These are phyloP conservation scores for Pipistrellus pipistrellus DNA, from an alignment of 2,797 vertebrate genomes.

Conservation along the genomic window DNA sequence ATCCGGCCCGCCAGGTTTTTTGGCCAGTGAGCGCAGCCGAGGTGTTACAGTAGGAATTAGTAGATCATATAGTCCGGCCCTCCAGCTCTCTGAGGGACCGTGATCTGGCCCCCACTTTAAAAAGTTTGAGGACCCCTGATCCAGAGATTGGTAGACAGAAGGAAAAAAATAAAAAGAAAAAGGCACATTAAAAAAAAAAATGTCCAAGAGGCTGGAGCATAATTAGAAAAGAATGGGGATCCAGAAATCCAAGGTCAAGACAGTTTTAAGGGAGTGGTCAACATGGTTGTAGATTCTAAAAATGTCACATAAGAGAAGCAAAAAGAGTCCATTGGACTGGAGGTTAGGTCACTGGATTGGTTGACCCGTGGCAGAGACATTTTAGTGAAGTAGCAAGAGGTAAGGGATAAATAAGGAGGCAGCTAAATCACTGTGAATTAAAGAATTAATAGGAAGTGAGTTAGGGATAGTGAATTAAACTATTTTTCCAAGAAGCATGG, in stretches of 20 bases:
- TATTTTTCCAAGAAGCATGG: constrained; percentile 27
- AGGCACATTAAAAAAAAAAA: background rate
- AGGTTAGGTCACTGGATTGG: background rate
- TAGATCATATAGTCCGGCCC: too few species aligned
- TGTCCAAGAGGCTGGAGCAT: background rate
- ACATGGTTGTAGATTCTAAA: background rate
- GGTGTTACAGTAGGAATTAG: too few species aligned
- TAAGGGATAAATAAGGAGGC: background rate
- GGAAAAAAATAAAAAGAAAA: constrained; percentile 23
- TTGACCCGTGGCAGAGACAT: background rate
- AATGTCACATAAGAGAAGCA: background rate
- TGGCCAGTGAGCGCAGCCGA: too few species aligned
- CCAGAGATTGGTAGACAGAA: background rate
- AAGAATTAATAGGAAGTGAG: constrained; percentile 21
- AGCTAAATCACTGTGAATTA: background rate
- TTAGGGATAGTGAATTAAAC: background rate
- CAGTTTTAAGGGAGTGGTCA: background rate
- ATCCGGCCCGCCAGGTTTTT: too few species aligned
- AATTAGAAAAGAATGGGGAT: background rate
- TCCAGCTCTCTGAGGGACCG: too few species aligned
- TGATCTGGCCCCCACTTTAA: too few species aligned
- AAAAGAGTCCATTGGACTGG: background rate
- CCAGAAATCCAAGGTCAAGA: background rate
- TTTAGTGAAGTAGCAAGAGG: background rate
- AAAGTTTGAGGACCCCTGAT: too few species aligned